These are phyloP conservation scores for Actinia tenebrosa DNA, from an alignment of 64 coral and sea anemone species.

Conservation along the genomic window DNA sequence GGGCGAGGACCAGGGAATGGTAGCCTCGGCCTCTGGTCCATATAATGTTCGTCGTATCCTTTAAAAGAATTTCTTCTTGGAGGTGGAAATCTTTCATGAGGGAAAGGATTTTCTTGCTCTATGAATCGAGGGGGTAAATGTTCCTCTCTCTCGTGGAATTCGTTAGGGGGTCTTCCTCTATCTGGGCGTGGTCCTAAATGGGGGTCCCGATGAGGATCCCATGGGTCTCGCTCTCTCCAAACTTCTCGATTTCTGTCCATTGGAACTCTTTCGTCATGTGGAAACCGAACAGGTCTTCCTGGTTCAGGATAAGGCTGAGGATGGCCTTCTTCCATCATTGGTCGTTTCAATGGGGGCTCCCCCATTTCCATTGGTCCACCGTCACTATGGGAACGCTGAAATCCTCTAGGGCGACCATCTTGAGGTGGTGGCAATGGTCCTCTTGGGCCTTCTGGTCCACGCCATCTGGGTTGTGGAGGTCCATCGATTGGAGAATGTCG, in stretches of 20 bases:
- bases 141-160: slow-evolving; percentile 19
- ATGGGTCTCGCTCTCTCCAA: slow-evolving; percentile 1
- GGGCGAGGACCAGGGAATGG: slow-evolving; percentile 3
- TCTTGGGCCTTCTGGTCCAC: neutral
- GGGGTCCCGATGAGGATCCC: neutral
- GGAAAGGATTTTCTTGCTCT: slow-evolving; percentile 16
- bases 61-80: slow-evolving; percentile 21
- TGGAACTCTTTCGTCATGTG: neutral
- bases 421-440: neutral
- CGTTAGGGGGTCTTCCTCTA: slow-evolving; percentile 3
- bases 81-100: neutral
- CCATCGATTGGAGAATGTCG: slow-evolving; percentile 5
- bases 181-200: slow-evolving; percentile 10
- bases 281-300: neutral
- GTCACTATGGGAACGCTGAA: slow-evolving; percentile 11
- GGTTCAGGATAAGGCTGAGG: neutral
- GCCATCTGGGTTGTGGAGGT: slow-evolving; percentile 2
- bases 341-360: slow-evolving; percentile 7
- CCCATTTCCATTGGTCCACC: neutral
- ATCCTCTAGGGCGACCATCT: neutral
- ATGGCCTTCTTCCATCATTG: neutral
- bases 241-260: slow-evolving; percentile 4
- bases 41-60: slow-evolving; percentile 6
- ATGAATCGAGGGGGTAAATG: slow-evolving; percentile 5
- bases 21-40: slow-evolving; percentile 4